phyloP scores from a whole-genome alignment of 2,113 vertebrate genomes.

The Phrynosoma blainvillii region DNA sequence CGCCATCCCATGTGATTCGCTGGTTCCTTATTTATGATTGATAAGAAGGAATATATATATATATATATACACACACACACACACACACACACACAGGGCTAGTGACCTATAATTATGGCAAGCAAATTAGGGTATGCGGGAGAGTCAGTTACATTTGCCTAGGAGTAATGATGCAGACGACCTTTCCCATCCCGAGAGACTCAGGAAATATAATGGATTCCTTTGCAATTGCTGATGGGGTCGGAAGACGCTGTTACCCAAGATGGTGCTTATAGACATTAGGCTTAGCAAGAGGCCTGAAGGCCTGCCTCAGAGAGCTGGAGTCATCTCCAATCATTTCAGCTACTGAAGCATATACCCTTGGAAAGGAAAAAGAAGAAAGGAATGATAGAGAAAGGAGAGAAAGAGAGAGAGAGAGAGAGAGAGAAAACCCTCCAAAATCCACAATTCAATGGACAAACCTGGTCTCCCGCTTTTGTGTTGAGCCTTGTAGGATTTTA shows the following conservation, averaged over 20 bases:
- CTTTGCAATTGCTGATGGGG: slow-evolving; percentile 84
- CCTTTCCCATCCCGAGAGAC: slow-evolving; percentile 84
- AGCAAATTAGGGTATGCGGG: slow-evolving; percentile 94
- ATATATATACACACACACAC: background rate
- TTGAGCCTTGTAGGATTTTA: slow-evolving; percentile 20
- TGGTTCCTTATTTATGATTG: slow-evolving; percentile 94
- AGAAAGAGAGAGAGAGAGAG: background rate
- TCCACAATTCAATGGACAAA: slow-evolving; percentile 10
- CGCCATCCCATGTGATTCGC: slow-evolving; percentile 83
- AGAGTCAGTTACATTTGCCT: slow-evolving; percentile 96
- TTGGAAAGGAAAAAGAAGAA: slow-evolving; percentile 27
- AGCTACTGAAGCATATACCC: slow-evolving; percentile 55
- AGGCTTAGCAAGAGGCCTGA: slow-evolving; percentile 72
- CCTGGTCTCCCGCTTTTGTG: slow-evolving; percentile 1
- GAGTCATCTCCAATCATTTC: slow-evolving; percentile 65
- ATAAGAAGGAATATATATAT: slow-evolving; percentile 86
- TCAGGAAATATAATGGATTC: slow-evolving; percentile 89
- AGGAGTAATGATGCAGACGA: slow-evolving; percentile 93
- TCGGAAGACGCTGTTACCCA: slow-evolving; percentile 81
- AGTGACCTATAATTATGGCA: slow-evolving; percentile 97
- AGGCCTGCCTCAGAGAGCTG: slow-evolving; percentile 57
- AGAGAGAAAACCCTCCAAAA: background rate
- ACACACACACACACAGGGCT: slow-evolving; percentile 72
- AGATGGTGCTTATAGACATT: slow-evolving; percentile 82
- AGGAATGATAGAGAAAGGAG: slow-evolving; percentile 16